Percentiles rank a stretch among this genome's conserved stretches.
These are phyloP conservation scores for Hydrozoanthus gracilis DNA, from an alignment of 92 coral and sea anemone genomes.

Conservation along the genomic window DNA sequence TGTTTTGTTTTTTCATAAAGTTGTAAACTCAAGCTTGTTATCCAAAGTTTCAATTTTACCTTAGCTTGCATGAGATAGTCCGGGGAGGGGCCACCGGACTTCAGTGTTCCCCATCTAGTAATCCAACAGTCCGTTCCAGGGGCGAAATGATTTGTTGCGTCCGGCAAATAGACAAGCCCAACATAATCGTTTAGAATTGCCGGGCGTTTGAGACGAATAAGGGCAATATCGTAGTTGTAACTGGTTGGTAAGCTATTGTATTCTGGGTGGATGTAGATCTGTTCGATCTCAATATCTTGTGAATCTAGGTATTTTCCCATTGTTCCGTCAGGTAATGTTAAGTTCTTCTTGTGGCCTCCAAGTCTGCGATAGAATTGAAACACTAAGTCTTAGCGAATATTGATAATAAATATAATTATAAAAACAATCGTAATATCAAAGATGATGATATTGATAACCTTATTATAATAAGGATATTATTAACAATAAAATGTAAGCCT, in stretches of 20 bases:
- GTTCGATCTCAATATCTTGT: slow-evolving; percentile 74
- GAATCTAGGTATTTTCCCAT: slow-evolving; percentile 22
- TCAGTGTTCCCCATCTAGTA: slow-evolving; percentile 90
- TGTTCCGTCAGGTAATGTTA: slow-evolving; percentile 53
- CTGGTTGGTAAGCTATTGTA: slow-evolving; percentile 66
- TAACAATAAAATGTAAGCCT: too few species aligned
- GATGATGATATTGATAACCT: too few species aligned
- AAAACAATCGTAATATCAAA: neutral
- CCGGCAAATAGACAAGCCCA: slow-evolving; percentile 78
- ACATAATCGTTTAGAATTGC: slow-evolving; percentile 52
- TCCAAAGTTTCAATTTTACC: slow-evolving; percentile 42
- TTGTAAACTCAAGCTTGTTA: too few species aligned
- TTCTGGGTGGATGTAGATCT: slow-evolving; percentile 70
- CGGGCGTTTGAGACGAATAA: slow-evolving; percentile 74
- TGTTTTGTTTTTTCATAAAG: too few species aligned
- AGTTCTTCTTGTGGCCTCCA: slow-evolving; percentile 83
- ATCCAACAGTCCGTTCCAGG: slow-evolving; percentile 78
- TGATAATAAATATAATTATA: neutral
- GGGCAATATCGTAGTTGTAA: slow-evolving; percentile 86
- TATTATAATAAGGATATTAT: too few species aligned
- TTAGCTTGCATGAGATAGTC: slow-evolving; percentile 79
- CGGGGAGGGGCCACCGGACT: slow-evolving; percentile 71
- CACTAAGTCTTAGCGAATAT: neutral
- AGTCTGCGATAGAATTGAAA: slow-evolving; percentile 50
- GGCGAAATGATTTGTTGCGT: slow-evolving; percentile 64